A percentile compares a stretch with the other conserved stretches of the same genome.
Evolutionary conservation across 2,113 vertebrate genomes (phyloP).

Genomic region (Perca flavescens): DNA sequence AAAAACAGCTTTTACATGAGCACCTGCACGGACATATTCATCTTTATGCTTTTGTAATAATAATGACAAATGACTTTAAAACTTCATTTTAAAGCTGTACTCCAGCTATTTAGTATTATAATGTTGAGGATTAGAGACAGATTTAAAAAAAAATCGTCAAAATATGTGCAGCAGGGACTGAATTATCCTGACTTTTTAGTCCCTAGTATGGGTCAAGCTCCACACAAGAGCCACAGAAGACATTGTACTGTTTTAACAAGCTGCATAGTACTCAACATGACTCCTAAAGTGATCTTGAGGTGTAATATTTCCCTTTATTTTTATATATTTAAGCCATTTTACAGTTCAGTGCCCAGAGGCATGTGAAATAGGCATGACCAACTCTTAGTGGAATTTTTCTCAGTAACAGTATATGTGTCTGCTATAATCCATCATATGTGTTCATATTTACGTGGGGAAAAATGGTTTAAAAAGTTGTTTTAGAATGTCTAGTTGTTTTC

Average conservation of each 20-base stretch:
- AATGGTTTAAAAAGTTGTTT: too few species aligned
- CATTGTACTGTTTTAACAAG: neutral
- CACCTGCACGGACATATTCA: neutral
- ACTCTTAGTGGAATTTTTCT: neutral
- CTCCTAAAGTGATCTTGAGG: neutral
- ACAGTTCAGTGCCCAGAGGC: too few species aligned
- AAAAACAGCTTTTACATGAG: neutral
- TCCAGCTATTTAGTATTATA: neutral
- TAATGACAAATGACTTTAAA: neutral
- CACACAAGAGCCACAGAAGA: neutral
- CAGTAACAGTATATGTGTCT: neutral
- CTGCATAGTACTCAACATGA: neutral
- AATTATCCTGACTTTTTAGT: too few species aligned
- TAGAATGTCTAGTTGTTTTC: neutral
- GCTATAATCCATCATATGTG: neutral
- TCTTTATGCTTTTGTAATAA: neutral
- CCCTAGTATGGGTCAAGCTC: neutral
- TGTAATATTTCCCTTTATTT: neutral
- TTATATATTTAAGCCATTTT: too few species aligned
- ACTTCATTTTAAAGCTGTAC: neutral
- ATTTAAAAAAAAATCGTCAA: neutral
- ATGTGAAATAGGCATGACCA: too few species aligned
- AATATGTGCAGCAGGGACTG: neutral
- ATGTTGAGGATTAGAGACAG: neutral
- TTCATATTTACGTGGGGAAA: too few species aligned